phyloP scores from a whole-genome alignment of 1,140 invertebrate species.

The Apocrypta bakeri region DNA sequence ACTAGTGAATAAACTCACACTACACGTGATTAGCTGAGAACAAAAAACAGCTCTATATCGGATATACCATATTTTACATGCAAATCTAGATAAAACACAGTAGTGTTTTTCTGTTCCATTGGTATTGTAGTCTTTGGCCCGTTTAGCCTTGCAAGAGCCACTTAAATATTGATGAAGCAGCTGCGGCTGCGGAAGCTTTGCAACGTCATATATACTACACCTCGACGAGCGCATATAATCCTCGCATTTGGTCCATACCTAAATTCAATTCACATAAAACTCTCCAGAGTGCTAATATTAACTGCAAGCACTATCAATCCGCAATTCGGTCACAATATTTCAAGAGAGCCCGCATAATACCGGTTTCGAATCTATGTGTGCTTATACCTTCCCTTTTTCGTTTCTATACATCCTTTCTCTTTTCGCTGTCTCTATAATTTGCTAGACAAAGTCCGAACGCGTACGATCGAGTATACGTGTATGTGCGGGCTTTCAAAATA shows the following conservation, averaged over 20 bases:
- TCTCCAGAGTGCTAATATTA: slow-evolving; percentile 5
- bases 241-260: background rate
- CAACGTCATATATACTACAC: background rate
- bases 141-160: background rate
- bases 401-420: background rate
- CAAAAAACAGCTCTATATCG: too few relatives aligned
- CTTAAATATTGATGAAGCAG: slow-evolving; percentile 24
- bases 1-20: too few relatives aligned
- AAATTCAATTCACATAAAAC: slow-evolving; percentile 42
- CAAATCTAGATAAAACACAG: background rate
- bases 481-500: background rate
- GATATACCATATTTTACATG: background rate
- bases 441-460: background rate
- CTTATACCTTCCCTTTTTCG: background rate
- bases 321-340: slow-evolving; percentile 37
- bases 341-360: slow-evolving; percentile 33
- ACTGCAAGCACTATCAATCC: slow-evolving; percentile 15
- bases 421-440: background rate
- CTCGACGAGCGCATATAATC: slow-evolving; percentile 1
- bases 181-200: background rate
- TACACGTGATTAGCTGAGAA: too few relatives aligned
- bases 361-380: background rate
- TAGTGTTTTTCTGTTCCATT: background rate
- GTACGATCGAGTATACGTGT: background rate
- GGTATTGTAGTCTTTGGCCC: background rate